Evolutionary conservation across 1,140 invertebrate genomes (phyloP).

Genomic region (Diabrotica virgifera): DNA sequence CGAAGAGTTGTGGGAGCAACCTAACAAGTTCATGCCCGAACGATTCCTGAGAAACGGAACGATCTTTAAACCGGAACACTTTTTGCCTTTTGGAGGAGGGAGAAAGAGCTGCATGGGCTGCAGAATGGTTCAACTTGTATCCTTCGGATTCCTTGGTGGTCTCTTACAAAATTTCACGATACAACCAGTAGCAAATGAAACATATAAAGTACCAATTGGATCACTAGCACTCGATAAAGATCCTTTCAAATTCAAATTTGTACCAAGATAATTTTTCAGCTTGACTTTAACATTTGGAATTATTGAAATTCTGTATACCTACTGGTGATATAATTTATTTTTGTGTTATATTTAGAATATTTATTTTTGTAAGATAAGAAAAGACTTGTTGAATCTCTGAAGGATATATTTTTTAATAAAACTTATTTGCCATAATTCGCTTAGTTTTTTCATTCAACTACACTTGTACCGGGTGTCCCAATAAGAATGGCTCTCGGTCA

Average conservation of each 20-base stretch:
- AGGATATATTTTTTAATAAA: constrained; percentile 1
- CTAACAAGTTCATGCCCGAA: constrained; percentile 69
- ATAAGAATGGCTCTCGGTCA: no score
- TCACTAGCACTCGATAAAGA: constrained; percentile 65
- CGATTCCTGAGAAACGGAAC: constrained; percentile 61
- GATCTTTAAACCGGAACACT: constrained; percentile 58
- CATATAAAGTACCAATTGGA: constrained; percentile 58
- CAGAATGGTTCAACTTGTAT: constrained; percentile 74
- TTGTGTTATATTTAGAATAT: neutral
- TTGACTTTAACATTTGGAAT: neutral
- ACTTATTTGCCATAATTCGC: neutral
- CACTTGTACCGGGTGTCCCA: no score
- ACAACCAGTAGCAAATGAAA: constrained; percentile 51
- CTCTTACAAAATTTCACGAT: constrained; percentile 73
- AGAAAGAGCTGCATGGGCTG: constrained; percentile 87
- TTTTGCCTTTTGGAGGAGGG: constrained; percentile 82
- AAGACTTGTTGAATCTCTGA: neutral
- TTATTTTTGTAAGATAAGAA: neutral
- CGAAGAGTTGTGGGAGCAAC: constrained; percentile 67
- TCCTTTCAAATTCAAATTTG: constrained; percentile 55
- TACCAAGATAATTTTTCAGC: constrained; percentile 18
- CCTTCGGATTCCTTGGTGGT: constrained; percentile 68
- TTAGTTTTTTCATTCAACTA: no score
- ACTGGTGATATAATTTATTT: neutral
- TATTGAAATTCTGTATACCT: neutral